A percentile compares a stretch with the other conserved stretches of the same genome.
Evolutionary conservation across 1,140 invertebrate genomes (phyloP).

Genomic region (Orius laevigatus): DNA sequence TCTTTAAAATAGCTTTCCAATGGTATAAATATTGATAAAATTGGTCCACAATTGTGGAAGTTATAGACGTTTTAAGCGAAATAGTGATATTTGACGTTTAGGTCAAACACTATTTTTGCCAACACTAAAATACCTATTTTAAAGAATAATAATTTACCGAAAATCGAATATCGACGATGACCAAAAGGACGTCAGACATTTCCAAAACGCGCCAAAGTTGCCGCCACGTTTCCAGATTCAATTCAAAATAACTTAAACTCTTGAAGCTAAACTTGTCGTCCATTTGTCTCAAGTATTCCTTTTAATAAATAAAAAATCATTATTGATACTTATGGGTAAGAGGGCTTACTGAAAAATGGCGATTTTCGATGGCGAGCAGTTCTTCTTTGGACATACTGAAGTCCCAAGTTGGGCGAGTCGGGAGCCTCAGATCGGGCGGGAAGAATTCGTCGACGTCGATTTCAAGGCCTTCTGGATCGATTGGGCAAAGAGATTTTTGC

Average conservation of each 20-base stretch:
- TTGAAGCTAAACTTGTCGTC: conserved; percentile 29
- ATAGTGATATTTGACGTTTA: background rate
- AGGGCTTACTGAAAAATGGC: conserved; percentile 62
- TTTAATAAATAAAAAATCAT: too few species aligned
- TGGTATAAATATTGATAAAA: too few species aligned
- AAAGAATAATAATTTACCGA: conserved; percentile 36
- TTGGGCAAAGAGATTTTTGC: conserved; percentile 33
- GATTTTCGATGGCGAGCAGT: conserved; percentile 55
- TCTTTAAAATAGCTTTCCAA: too few species aligned
- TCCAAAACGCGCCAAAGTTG: conserved; percentile 85
- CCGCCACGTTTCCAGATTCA: conserved; percentile 86
- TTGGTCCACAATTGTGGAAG: too few species aligned
- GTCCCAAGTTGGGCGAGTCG: conserved; percentile 66
- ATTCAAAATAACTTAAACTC: conserved; percentile 59
- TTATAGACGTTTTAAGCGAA: too few species aligned
- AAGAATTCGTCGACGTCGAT: conserved; percentile 52
- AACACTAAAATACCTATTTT: too few species aligned
- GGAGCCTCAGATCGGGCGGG: conserved; percentile 56
- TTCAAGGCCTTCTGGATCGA: conserved; percentile 46
- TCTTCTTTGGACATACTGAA: conserved; percentile 49
- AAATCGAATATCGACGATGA: conserved; percentile 73
- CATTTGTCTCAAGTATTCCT: conserved; percentile 43
- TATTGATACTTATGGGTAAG: too few species aligned
- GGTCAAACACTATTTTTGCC: background rate
- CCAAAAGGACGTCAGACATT: conserved; percentile 71